These are phyloP conservation scores for Epinotia nisella DNA, from an alignment of 2,888 invertebrate species.

Conservation along the genomic window DNA sequence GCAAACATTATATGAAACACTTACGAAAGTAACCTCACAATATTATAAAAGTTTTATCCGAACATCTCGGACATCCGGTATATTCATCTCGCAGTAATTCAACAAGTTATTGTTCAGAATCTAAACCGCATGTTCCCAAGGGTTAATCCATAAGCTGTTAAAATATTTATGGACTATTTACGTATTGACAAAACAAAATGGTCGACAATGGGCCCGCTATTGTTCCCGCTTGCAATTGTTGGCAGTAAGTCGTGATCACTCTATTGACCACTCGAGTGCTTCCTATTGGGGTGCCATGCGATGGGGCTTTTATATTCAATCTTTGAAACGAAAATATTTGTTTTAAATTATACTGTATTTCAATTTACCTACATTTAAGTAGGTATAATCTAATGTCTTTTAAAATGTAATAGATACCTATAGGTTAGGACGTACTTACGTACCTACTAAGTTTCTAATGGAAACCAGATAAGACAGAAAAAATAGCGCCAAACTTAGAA, in stretches of 20 bases:
- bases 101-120: conserved; percentile 41
- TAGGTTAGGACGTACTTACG: too few relatives aligned
- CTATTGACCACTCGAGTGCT: conserved; percentile 74
- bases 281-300: conserved; percentile 55
- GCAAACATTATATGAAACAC: neutral
- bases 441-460: too few relatives aligned
- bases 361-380: neutral
- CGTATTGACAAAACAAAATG: conserved; percentile 79
- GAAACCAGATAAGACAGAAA: too few relatives aligned
- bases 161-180: conserved; percentile 80
- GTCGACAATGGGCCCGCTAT: conserved; percentile 67
- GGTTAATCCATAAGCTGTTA: conserved; percentile 72
- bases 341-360: conserved; percentile 34
- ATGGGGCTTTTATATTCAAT: conserved; percentile 22
- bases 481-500: too few relatives aligned
- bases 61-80: conserved; percentile 44
- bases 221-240: conserved; percentile 58
- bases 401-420: neutral
- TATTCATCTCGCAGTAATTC: conserved; percentile 17
- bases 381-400: neutral
- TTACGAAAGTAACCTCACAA: neutral
- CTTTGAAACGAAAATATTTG: conserved; percentile 37
- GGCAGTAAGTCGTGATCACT: conserved; percentile 57
- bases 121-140: conserved; percentile 55
- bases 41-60: neutral